Base-by-base conservation (phyloP, 2,888 invertebrate genomes). In the Antitype chi region DNA sequence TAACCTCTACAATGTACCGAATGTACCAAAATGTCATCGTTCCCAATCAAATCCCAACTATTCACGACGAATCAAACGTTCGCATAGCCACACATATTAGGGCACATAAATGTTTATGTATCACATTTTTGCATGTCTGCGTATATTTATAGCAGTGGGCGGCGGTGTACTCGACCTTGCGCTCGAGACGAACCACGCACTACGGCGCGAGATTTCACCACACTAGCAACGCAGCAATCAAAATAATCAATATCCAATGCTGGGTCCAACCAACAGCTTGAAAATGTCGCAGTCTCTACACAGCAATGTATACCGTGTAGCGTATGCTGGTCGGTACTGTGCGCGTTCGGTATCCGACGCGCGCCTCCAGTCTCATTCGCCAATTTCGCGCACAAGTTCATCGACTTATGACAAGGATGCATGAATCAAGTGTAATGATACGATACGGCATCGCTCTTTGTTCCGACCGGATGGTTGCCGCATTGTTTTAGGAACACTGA, bases 341-440 rank as follows among this genome's bases (percentile, higher is more conserved):
- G 85, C 89, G 89, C 87, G 90, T 86, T 78, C 80, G 82, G 87
- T 89, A 90, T 88, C 92, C 93, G 93, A 91, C 93, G 88, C 91
- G 93, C 93, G 93, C 92, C 90, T 89, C 90, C 89, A 89, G 92
- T 90, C 93, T 92, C 91, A 93, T 92, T 94, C 93, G 95, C 95
- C 96, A 96, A 96, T 96, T 96, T 96, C 93, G 96, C 96, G 93
- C 93, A 94, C 94, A 95, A 95, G 96, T 96, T 96, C 96, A 96
- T 94, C 93, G 96, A 96, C 96, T 92, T 89, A 83, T 85, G 78
- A 86, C 93, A 90, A 90, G 92, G 94, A 95, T 92, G 91, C 86
- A 89, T 88, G 92, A 94, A 94, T 90, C 90, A 88, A 89, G 86
- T 87, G 86, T 89, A 88, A 89, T 90, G 86, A 89, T 89, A 89